phyloP scores from a whole-genome alignment of 64 coral and sea anemone species.

The Catalaphyllia jardinei region DNA sequence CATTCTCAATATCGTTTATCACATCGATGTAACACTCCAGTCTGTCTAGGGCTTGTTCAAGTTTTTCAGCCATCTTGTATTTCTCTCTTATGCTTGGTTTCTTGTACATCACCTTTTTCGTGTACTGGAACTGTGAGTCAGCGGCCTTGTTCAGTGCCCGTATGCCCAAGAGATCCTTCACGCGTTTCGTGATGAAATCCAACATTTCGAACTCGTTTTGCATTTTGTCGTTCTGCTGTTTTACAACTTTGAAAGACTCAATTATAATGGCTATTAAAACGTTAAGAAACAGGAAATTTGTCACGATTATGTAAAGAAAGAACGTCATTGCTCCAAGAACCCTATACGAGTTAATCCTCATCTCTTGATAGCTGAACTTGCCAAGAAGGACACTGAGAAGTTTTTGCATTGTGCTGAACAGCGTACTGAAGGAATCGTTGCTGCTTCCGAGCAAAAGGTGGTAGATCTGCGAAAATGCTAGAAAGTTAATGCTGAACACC shows the following conservation, averaged over 20 bases:
- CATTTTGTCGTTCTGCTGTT: slow-evolving; percentile 48
- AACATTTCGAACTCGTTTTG: slow-evolving; percentile 91
- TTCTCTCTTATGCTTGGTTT: neutral
- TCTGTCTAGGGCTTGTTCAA: slow-evolving; percentile 22
- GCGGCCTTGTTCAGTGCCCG: slow-evolving; percentile 28
- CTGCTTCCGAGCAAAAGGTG: slow-evolving; percentile 61
- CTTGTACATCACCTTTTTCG: neutral
- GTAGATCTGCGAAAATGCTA: slow-evolving; percentile 76
- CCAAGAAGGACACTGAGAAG: slow-evolving; percentile 87
- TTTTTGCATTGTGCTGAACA: slow-evolving; percentile 64
- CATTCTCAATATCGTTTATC: neutral
- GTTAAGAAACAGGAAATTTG: slow-evolving; percentile 84
- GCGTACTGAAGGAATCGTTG: slow-evolving; percentile 59
- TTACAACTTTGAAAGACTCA: slow-evolving; percentile 70
- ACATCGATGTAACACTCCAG: slow-evolving; percentile 3
- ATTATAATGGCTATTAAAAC: slow-evolving; percentile 83
- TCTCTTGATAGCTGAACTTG: slow-evolving; percentile 66
- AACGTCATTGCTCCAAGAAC: slow-evolving; percentile 58
- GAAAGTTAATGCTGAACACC: slow-evolving; percentile 48
- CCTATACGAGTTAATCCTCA: no score
- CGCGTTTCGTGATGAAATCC: slow-evolving; percentile 57
- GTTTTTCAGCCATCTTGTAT: neutral
- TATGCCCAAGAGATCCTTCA: slow-evolving; percentile 62
- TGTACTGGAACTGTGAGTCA: neutral
- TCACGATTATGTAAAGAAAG: slow-evolving; percentile 73